Evolutionary conservation across 1,140 invertebrate species (phyloP).

Genomic region (Ips nitidus): DNA sequence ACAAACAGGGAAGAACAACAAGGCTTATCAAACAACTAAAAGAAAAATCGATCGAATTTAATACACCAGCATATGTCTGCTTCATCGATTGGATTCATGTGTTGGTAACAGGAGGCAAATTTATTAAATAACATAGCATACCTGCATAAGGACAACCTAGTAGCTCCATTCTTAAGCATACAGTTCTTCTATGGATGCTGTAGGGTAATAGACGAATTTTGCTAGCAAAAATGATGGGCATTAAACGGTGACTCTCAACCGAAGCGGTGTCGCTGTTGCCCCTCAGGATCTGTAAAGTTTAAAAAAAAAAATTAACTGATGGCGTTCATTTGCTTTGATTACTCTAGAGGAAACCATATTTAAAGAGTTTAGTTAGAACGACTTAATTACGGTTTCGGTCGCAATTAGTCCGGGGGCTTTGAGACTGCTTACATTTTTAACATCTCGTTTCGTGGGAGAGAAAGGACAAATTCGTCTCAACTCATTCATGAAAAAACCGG

Average conservation of each 20-base stretch:
- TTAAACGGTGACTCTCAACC: slow-evolving; percentile 63
- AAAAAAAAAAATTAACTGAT: background rate
- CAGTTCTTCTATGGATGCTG: slow-evolving; percentile 65
- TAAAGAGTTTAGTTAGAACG: background rate
- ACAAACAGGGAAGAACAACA: too few species aligned
- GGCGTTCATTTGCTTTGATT: background rate
- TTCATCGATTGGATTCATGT: too few species aligned
- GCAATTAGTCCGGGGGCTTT: background rate
- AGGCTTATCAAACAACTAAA: too few species aligned
- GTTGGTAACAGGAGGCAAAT: too few species aligned
- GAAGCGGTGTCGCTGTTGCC: slow-evolving; percentile 72
- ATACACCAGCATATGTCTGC: too few species aligned
- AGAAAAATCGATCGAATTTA: too few species aligned
- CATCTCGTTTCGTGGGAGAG: background rate
- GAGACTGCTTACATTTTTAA: slow-evolving; percentile 5
- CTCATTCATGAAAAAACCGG: background rate
- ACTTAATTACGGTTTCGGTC: slow-evolving; percentile 7
- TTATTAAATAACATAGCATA: slow-evolving; percentile 47
- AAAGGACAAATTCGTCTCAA: background rate
- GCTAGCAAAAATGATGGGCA: slow-evolving; percentile 66
- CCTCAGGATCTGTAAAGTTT: slow-evolving; percentile 47
- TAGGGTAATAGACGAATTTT: slow-evolving; percentile 68
- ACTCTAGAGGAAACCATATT: background rate
- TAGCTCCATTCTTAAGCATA: slow-evolving; percentile 71
- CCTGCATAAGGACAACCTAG: slow-evolving; percentile 64